A percentile compares a stretch with the other conserved stretches of the same genome.
These are phyloP conservation scores for Protosalanx chinensis DNA, from an alignment of 2,797 vertebrate species.

Conservation along the genomic window DNA sequence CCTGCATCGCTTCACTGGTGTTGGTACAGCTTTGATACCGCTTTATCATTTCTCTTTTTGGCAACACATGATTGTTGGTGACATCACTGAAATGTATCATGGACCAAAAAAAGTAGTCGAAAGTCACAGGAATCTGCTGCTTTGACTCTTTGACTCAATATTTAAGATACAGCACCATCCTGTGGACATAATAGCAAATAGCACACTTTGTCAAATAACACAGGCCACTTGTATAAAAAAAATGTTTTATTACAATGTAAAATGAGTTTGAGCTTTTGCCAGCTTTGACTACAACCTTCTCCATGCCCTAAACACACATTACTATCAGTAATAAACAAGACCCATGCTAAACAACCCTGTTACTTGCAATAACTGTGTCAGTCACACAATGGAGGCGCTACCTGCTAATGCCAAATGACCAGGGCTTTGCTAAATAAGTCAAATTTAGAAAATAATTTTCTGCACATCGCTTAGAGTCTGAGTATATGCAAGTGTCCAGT, in stretches of 20 bases:
- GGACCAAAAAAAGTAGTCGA: too few relatives aligned
- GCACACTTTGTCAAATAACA: conserved; percentile 33
- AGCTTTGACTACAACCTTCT: conserved; percentile 75
- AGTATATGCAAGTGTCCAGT: conserved; percentile 69
- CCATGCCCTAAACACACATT: conserved; percentile 83
- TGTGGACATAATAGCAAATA: conserved; percentile 29
- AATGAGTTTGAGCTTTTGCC: conserved; percentile 75
- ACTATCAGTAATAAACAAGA: conserved; percentile 77
- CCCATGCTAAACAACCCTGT: conserved; percentile 74
- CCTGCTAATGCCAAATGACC: conserved; percentile 46
- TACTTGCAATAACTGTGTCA: conserved; percentile 45
- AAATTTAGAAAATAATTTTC: conserved; percentile 71
- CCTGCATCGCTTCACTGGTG: too few relatives aligned
- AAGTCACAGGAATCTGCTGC: too few relatives aligned
- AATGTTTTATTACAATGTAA: conserved; percentile 83
- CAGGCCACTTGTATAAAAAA: conserved; percentile 55
- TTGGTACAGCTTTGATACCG: too few relatives aligned
- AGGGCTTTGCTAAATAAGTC: conserved; percentile 64
- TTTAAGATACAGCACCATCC: background rate
- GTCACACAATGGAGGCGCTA: conserved; percentile 41
- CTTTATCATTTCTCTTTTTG: too few relatives aligned
- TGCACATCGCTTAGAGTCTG: conserved; percentile 66
- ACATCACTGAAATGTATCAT: too few relatives aligned
- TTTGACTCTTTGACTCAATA: too few relatives aligned
- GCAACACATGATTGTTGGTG: too few relatives aligned